Evolutionary conservation across 2,113 vertebrate species (phyloP).

Genomic region (Passer montanus): DNA sequence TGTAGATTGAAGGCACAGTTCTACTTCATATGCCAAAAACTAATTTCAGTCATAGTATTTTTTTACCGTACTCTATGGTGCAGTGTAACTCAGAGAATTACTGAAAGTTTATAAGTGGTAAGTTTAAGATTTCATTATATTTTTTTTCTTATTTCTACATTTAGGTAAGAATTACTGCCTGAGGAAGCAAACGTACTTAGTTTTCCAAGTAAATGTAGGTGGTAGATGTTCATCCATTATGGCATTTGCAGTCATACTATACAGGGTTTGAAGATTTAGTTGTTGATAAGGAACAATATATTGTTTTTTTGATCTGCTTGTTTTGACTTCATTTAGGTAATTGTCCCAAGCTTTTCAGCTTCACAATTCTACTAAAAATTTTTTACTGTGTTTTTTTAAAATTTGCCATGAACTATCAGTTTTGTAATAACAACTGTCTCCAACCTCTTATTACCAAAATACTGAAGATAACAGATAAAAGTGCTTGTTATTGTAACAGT

Average conservation of each 20-base stretch:
- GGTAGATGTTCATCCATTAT: not conserved
- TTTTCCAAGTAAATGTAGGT: not conserved
- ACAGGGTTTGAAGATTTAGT: slow-evolving; percentile 12
- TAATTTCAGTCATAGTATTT: slow-evolving; percentile 59
- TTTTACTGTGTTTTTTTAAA: not conserved
- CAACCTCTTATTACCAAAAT: not conserved
- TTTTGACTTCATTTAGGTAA: not conserved
- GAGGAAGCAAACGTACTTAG: slow-evolving; percentile 46
- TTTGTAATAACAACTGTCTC: not conserved
- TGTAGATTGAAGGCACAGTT: slow-evolving; percentile 57
- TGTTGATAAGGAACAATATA: not conserved
- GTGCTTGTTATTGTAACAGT: not conserved
- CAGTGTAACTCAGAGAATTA: slow-evolving; percentile 59
- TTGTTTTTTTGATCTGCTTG: not conserved
- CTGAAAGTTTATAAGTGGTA: slow-evolving; percentile 54
- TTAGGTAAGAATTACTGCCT: slow-evolving; percentile 40
- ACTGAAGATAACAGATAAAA: not conserved
- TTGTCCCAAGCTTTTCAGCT: not conserved
- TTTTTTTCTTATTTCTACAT: slow-evolving; percentile 60
- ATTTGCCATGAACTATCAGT: not conserved
- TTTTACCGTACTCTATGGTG: not conserved
- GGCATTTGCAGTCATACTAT: not conserved
- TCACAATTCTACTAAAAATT: not conserved
- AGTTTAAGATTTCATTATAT: slow-evolving; percentile 47
- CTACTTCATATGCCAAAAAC: slow-evolving; percentile 54